Evolutionary conservation across 2,888 invertebrate species (phyloP).

Genomic region (Athetis lepigone): DNA sequence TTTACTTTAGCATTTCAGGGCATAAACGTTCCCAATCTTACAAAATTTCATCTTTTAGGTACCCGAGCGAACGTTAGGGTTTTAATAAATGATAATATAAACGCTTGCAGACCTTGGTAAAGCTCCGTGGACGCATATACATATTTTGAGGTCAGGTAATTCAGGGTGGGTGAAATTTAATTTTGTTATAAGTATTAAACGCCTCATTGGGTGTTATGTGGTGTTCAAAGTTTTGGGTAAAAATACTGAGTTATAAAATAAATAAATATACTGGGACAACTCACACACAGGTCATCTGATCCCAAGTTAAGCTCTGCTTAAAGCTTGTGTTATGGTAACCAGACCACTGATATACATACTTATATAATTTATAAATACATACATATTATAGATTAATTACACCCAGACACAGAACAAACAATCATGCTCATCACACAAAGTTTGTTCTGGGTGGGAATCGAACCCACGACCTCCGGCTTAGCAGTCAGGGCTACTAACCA

Average conservation of each 20-base stretch:
- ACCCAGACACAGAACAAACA: no score
- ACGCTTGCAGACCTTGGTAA: slow-evolving; percentile 52
- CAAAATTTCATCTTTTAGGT: slow-evolving; percentile 57
- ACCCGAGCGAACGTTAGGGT: slow-evolving; percentile 44
- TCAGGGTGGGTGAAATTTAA: slow-evolving; percentile 40
- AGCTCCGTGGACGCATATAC: slow-evolving; percentile 29
- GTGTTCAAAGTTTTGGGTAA: neutral
- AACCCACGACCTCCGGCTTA: no score
- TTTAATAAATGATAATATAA: slow-evolving; percentile 66
- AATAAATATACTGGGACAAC: no score
- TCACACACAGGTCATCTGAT: no score
- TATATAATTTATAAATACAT: no score
- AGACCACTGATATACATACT: no score
- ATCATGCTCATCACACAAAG: no score
- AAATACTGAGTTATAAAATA: neutral
- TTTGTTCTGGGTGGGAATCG: no score
- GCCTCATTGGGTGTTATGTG: slow-evolving; percentile 7
- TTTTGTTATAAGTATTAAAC: slow-evolving; percentile 44
- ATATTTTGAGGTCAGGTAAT: slow-evolving; percentile 49
- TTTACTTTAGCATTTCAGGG: slow-evolving; percentile 20
- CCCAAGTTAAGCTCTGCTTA: no score
- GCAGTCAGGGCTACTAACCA: no score
- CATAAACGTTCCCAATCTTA: slow-evolving; percentile 51
- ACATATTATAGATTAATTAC: no score
- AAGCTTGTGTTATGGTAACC: no score